phyloP scores from a whole-genome alignment of 2,113 vertebrate genomes.

The Tinamus guttatus region DNA sequence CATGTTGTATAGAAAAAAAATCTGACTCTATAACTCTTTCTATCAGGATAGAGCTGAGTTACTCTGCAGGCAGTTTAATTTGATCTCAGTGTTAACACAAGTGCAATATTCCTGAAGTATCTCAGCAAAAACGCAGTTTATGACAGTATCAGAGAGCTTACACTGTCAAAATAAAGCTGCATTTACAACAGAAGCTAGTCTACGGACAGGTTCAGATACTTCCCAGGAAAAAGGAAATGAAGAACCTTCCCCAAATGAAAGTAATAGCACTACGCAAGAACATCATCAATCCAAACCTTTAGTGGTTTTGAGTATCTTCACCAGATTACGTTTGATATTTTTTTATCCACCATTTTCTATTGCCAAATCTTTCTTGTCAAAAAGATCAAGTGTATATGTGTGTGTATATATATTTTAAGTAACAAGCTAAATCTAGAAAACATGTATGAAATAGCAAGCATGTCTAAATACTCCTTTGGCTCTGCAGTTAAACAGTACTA shows the following conservation, averaged over 20 bases:
- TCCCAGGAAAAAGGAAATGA: background rate
- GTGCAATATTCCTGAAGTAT: background rate
- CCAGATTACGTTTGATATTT: accelerated
- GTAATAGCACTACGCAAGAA: background rate
- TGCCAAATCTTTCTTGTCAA: background rate
- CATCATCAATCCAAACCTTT: background rate
- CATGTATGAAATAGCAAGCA: background rate
- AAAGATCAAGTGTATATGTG: background rate
- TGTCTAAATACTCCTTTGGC: background rate
- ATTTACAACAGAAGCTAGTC: background rate
- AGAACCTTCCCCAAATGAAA: background rate
- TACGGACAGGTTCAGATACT: background rate
- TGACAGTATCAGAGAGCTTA: background rate
- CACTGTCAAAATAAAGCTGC: background rate
- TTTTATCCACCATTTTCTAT: background rate
- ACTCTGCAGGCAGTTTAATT: background rate
- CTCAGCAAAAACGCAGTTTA: background rate
- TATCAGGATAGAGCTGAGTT: background rate
- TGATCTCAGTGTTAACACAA: background rate
- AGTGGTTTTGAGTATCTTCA: too few relatives aligned
- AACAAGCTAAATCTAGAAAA: background rate
- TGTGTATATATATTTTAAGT: too few relatives aligned
- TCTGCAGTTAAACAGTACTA: background rate
- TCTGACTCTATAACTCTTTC: background rate
- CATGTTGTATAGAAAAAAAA: background rate